Percentiles rank a stretch among this genome's conserved stretches.
phyloP scores from a whole-genome alignment of 2,888 invertebrate species.

The Drosophila fungiperda region DNA sequence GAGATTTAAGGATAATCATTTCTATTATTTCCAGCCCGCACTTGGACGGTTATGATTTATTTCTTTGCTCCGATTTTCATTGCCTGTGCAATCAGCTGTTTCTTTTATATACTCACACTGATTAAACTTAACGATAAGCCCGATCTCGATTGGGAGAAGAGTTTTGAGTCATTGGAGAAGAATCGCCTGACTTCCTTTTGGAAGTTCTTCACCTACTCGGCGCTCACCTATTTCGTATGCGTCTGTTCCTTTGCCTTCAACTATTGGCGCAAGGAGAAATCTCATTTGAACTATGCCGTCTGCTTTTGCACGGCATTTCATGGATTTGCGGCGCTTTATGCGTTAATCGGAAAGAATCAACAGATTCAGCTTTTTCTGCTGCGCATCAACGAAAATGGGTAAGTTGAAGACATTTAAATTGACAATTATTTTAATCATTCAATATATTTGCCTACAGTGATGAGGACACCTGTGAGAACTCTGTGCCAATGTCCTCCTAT shows the following conservation, averaged over 20 bases:
- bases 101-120: conserved; percentile 77
- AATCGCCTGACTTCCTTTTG: conserved; percentile 80
- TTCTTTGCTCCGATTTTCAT: conserved; percentile 82
- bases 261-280: conserved; percentile 70
- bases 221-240: conserved; percentile 70
- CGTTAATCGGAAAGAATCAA: conserved; percentile 76
- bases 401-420: conserved; percentile 15
- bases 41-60: conserved; percentile 82
- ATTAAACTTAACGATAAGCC: conserved; percentile 72
- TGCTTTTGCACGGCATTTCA: conserved; percentile 76
- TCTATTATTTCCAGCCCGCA: conserved; percentile 67
- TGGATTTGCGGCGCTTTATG: conserved; percentile 77
- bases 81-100: conserved; percentile 70
- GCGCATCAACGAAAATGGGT: conserved; percentile 76
- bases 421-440: neutral
- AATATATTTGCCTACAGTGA: conserved; percentile 46
- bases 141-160: conserved; percentile 60
- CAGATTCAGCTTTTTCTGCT: conserved; percentile 78
- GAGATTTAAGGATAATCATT: neutral
- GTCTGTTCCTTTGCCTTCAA: conserved; percentile 75
- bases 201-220: conserved; percentile 76
- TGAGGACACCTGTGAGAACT: conserved; percentile 74
- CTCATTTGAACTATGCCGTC: conserved; percentile 80
- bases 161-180: conserved; percentile 64
- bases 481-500: conserved; percentile 69